Evolutionary conservation across 2,888 invertebrate species (phyloP).

Genomic region (Xanthostigma xanthostigma): DNA sequence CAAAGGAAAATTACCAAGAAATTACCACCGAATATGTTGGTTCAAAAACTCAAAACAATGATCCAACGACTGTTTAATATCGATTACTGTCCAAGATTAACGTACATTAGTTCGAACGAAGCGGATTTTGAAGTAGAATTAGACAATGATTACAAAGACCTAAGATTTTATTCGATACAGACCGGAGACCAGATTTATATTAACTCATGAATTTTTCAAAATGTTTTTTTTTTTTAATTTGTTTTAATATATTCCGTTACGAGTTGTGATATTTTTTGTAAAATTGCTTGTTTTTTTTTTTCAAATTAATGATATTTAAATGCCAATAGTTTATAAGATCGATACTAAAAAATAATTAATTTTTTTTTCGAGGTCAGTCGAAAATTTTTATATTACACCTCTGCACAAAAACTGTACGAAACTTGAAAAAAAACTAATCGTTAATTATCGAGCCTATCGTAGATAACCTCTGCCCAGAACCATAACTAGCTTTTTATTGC

Average conservation of each 20-base stretch:
- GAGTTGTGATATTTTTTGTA: no score
- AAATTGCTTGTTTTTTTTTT: no score
- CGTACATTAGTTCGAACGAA: slow-evolving; percentile 39
- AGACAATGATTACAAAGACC: slow-evolving; percentile 68
- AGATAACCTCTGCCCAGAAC: no score
- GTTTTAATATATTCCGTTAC: not conserved
- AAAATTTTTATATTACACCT: no score
- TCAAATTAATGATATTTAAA: no score
- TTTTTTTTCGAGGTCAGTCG: no score
- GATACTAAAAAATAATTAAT: no score
- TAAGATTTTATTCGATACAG: slow-evolving; percentile 71
- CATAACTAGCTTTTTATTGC: no score
- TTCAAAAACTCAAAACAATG: slow-evolving; percentile 70
- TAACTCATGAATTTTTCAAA: slow-evolving; percentile 32
- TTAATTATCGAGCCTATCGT: no score
- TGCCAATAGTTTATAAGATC: no score
- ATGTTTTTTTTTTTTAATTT: slow-evolving; percentile 1
- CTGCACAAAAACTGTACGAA: no score
- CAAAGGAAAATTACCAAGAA: slow-evolving; percentile 44
- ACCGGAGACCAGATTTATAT: slow-evolving; percentile 68
- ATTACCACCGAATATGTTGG: slow-evolving; percentile 60
- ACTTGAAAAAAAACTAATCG: no score
- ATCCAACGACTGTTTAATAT: slow-evolving; percentile 59
- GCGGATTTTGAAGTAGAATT: slow-evolving; percentile 54
- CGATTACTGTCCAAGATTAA: slow-evolving; percentile 27